A percentile compares a stretch with the other conserved stretches of the same genome.
phyloP scores from a whole-genome alignment of 2,113 vertebrate species.

The Chamaea fasciata region DNA sequence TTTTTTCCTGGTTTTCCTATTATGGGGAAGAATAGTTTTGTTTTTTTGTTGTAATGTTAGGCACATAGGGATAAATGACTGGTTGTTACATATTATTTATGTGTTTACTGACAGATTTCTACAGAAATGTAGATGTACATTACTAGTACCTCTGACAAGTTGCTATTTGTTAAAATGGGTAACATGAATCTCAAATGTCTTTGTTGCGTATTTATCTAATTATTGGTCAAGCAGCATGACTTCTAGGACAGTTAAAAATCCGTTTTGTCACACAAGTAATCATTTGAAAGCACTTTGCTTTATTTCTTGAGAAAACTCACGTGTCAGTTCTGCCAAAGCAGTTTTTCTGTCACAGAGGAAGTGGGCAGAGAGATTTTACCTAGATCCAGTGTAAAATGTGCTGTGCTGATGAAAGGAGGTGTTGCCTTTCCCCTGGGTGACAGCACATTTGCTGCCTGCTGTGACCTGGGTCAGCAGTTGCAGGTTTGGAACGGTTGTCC shows the following conservation, averaged over 20 bases:
- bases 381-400: not conserved
- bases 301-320: not conserved
- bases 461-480: not conserved
- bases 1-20: not conserved
- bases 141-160: not conserved
- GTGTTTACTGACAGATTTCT: not conserved
- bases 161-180: not conserved
- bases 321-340: not conserved
- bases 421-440: not conserved
- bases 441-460: not conserved
- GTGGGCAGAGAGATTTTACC: not conserved
- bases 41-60: not conserved
- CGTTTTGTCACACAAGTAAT: not conserved
- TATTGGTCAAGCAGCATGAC: not conserved
- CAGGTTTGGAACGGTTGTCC: not conserved
- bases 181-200: not conserved
- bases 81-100: not conserved
- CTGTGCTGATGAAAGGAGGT: not conserved
- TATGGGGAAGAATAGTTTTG: not conserved
- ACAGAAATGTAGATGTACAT: not conserved
- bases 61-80: not conserved
- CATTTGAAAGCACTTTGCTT: slow-evolving; percentile 29
- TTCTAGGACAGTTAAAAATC: slow-evolving; percentile 1
- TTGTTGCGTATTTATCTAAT: not conserved
- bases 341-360: not conserved